Evolutionary conservation across 2,888 invertebrate species (phyloP).

Genomic region (Tetramorium bicarinatum): DNA sequence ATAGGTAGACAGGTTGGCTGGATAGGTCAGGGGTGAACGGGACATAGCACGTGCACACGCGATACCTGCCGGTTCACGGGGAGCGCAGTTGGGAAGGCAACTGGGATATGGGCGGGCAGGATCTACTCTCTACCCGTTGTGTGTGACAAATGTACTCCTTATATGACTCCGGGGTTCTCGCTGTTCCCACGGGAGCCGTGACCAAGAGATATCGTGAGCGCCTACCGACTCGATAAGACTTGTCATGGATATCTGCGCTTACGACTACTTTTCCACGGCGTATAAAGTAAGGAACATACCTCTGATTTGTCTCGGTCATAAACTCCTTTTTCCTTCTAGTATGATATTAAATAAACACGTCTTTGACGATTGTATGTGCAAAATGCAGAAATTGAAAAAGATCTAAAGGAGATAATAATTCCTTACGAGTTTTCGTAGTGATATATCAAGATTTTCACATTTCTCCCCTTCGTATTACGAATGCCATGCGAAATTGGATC

Average conservation of each 20-base stretch:
- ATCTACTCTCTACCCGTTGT: slow-evolving; percentile 51
- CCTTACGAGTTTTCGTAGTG: not conserved
- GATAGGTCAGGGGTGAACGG: slow-evolving; percentile 32
- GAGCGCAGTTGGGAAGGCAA: slow-evolving; percentile 10
- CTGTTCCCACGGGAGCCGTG: slow-evolving; percentile 62
- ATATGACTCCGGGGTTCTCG: slow-evolving; percentile 60
- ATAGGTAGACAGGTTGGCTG: slow-evolving; percentile 29
- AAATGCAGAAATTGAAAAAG: not conserved
- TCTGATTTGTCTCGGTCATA: not conserved
- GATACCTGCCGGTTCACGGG: slow-evolving; percentile 20
- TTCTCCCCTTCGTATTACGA: not conserved
- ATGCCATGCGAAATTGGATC: slow-evolving; percentile 19
- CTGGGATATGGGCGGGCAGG: slow-evolving; percentile 34
- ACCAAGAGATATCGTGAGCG: slow-evolving; percentile 62
- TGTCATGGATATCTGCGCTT: slow-evolving; percentile 44
- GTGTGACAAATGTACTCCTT: slow-evolving; percentile 67
- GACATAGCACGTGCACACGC: slow-evolving; percentile 34
- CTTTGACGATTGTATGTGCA: not conserved
- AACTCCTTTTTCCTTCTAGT: not conserved
- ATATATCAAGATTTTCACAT: not conserved
- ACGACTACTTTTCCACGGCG: not conserved
- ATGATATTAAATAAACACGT: not conserved
- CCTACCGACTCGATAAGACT: slow-evolving; percentile 56
- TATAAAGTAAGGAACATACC: slow-evolving; percentile 26
- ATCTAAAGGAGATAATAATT: not conserved